Base-by-base conservation (phyloP, 1,140 invertebrate species). In the Oppia nitens region DNA sequence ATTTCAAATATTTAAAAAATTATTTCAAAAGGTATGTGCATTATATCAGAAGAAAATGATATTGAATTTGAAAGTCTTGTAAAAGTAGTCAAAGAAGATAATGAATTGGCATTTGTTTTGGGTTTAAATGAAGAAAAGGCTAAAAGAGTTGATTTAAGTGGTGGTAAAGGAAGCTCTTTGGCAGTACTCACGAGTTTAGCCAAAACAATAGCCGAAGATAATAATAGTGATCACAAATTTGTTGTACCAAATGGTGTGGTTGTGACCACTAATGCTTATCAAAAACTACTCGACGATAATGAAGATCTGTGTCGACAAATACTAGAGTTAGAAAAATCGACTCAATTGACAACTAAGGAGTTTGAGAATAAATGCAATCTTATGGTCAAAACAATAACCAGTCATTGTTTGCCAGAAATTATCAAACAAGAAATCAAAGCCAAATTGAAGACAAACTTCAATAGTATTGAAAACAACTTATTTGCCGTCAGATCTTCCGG, bases 121-220 rank as follows among this genome's bases (percentile, higher is more conserved):
- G 11, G 9, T 3, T 21, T 56, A 21, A 6, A 53, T 9, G 32
- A 56, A n/a, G 25, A 53, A 14, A 3, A 6, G 14, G 55, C 29
- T 9, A 20, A 56, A 53, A 24, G 9, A 21, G 25, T 49, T 20
- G 55, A 66, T 3, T 64, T 79, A n/a, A 80, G 82, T 0, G 83
- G 83, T 1, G 83, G 82, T 1, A 85, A 85, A 70, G 83, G 80
- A 27, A 76, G 78, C 11, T 83, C 83, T 1, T 69, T 85, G 6
- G 81, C 81, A 1, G 64, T 80, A 17, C 66, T 85, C 25, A 70
- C 73, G 2, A 26, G 59, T 20, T 20, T 65, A 6, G 54, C 61
- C 21, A 58, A 57, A 45, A 47, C 49, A 25, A n/a, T 56, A 17
- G 3, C 55, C 6, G 9, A 47, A 56, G 32, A 11, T 17, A 11